Base-by-base conservation (phyloP, 2,888 invertebrate genomes). In the Candidula unifasciata region DNA sequence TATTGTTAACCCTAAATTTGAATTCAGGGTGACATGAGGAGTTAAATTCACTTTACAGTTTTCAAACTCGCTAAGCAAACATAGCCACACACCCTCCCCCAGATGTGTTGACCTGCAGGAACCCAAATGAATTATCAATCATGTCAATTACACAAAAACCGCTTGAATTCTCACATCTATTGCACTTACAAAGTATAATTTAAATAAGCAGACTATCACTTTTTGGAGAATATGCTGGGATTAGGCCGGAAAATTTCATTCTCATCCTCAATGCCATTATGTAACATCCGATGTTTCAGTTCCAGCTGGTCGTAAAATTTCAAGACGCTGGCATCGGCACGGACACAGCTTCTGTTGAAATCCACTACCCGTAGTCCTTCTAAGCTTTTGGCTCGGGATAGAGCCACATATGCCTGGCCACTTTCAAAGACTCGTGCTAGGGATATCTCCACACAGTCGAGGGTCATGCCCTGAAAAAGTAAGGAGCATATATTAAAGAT, bases 371-470 rank as follows among this genome's bases (percentile, higher is more conserved):
- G 94, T n/a, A 98, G 94, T 3, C 96, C 96, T 82, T 97, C 95
- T 80, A 99, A 95, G 91, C 96, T 97, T 92, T 97, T 96, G 18
- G 98, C 98, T 88, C 99, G 95, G 24, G 98, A 98, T 16, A 99
- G 94, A 0, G 98, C 99, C 0, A 99, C 98, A 94, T 99, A 99
- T 0, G 98, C 97, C 94, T 99, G 98, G 0, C 99, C 99, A 60
- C 97, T 96, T 94, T 98, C 98, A 94, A 99, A 99, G 64, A 98
- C 98, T 91, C 96, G 96, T 0, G 96, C 95, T 79, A 98, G 94
- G 10, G 97, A 97, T 96, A 98, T 97, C 94, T 98, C 98, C 0
- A 98, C 98, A 94, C 98, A 98, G 92, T 98, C 98, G 88, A 98
- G 94, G 0, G 98, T 98, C 91, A 98, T 95, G 2, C 98, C 98